Evolutionary conservation across 35 echinoderm and acorn worm genomes (phyloP), one percentile per base, ranked within the genome.

Genomic region (Ophiothrix spiculata): DNA sequence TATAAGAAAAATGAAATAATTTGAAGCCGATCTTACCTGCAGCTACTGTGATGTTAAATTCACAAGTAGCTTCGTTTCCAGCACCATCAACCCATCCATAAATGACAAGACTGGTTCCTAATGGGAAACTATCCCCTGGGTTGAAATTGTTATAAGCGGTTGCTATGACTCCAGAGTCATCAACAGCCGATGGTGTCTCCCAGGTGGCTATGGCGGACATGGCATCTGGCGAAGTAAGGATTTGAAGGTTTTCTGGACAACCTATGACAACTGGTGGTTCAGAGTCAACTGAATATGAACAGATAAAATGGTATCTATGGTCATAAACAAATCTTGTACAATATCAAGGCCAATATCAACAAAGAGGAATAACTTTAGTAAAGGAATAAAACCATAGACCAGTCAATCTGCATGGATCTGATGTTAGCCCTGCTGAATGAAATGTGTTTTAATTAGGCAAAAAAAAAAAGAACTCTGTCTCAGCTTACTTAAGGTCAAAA

Each of bases 21-120:
- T n/a, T n/a, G n/a, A n/a, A n/a, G n/a, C n/a, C n/a, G n/a, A n/a
- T 69, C 25, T 69, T 12, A 69, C 60, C 60, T 69, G 60, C 2
- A 10, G 29, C 4, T 69, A 69, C 25, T n/a, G 60, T 69, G 23
- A 69, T 25, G 17, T 69, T 15, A 25, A 69, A 69, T 15, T 2
- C 29, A 28, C 60, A 69, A 10, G 29, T n/a, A 11, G 54, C 91
- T 19, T 63, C 45, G 38, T 94, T 94, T 11, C 69, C 78, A 23
- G 92, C 79, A 6, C 77, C 77, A 87, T 94, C 92, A 32, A 79
- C 38, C 54, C 90, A 94, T 3, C 81, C 76, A 84, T 94, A 94
- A 40, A 78, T 87, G 3, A 94, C 84, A 1, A 31, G 4, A 32
- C 83, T 94, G 15, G 74, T 83, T 34, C 88, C 92, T 11, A 84